These are phyloP conservation scores for Epicampocera succincta DNA, from an alignment of 2,888 invertebrate genomes.

Conservation along the genomic window DNA sequence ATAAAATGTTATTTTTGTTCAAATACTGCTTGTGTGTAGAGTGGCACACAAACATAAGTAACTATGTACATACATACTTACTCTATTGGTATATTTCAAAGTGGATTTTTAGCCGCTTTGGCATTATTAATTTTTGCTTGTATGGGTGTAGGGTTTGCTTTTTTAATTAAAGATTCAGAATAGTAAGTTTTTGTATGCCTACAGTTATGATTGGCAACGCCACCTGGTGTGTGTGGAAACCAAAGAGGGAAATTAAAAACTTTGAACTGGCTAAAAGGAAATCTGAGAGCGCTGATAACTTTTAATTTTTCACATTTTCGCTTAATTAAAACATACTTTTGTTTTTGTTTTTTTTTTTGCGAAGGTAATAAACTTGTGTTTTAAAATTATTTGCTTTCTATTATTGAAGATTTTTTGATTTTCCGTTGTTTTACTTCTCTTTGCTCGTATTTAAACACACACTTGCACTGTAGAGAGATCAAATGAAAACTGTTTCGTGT, in stretches of 20 bases:
- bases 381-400: not conserved
- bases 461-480: conserved; percentile 69
- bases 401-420: conserved; percentile 14
- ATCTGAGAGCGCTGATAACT: not conserved
- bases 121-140: not conserved
- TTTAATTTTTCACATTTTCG: not conserved
- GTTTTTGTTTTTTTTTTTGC: too few relatives aligned
- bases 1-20: conserved; percentile 9
- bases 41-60: conserved; percentile 4
- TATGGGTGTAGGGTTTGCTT: too few relatives aligned
- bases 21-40: conserved; percentile 5
- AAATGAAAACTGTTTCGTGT: conserved; percentile 68
- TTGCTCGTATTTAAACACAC: conserved; percentile 58
- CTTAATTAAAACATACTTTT: conserved; percentile 1
- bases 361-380: conserved; percentile 1
- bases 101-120: not conserved
- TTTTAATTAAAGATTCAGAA: conserved; percentile 1
- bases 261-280: conserved; percentile 15
- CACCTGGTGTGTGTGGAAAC: conserved; percentile 36
- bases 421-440: conserved; percentile 48
- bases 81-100: not conserved
- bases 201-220: conserved; percentile 31
- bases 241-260: conserved; percentile 31
- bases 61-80: not conserved
- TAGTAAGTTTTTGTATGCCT: conserved; percentile 6